Conservation (phyloP, 2,113 vertebrate species). For the Muntiacus muntjak region DNA sequence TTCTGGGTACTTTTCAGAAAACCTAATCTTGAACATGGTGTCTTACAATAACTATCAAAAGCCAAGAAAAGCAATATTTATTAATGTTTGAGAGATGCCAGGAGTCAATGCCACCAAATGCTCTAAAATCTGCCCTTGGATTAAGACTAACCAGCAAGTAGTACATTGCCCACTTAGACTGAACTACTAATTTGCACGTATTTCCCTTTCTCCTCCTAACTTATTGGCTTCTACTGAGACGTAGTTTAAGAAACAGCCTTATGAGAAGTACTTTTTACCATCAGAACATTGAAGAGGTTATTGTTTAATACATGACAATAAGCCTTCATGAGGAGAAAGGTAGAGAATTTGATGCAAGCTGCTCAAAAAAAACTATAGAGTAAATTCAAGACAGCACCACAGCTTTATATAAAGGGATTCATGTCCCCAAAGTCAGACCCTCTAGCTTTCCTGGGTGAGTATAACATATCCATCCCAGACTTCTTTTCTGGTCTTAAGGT, state of each 20-base stretch:
- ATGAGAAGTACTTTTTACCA: neutral
- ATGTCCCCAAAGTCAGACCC: neutral
- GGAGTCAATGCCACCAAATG: neutral
- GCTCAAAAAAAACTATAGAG: neutral
- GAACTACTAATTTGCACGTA: neutral
- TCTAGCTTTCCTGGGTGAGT: neutral
- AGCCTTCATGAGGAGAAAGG: neutral
- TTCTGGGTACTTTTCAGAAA: neutral
- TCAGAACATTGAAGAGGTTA: neutral
- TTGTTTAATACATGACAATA: neutral
- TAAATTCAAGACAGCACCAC: neutral
- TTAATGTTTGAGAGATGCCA: neutral
- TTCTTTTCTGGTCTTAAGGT: neutral
- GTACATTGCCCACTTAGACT: neutral
- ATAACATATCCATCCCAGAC: neutral
- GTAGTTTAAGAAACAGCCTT: neutral
- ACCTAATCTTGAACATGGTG: neutral
- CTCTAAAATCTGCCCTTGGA: neutral
- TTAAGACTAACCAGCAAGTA: neutral
- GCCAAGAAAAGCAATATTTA: neutral
- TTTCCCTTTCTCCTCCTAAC: neutral
- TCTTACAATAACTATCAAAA: neutral
- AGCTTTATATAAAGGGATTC: neutral
- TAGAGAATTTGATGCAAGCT: neutral
- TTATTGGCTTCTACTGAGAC: neutral